phyloP scores from a whole-genome alignment of 2,797 vertebrate species.

The Tangara arthus region DNA sequence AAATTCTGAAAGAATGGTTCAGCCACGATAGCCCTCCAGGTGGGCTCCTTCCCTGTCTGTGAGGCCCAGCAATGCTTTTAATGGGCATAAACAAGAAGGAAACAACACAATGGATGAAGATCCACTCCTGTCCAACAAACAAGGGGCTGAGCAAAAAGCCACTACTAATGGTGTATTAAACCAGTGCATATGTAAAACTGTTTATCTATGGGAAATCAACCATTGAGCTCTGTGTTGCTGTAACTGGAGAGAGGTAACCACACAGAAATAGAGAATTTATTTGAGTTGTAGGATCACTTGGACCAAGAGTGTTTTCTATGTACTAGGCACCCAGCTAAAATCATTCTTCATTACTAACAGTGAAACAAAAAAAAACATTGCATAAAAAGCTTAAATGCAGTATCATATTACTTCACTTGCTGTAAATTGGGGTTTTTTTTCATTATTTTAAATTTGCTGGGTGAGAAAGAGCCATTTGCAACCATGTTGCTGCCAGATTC shows the following conservation, averaged over 20 bases:
- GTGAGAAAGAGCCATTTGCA: not conserved
- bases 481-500: not conserved
- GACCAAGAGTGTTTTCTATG: not conserved
- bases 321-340: not conserved
- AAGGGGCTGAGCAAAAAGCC: not conserved
- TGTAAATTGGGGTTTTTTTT: not conserved
- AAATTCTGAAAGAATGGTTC: not conserved
- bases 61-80: not conserved
- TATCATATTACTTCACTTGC: not conserved
- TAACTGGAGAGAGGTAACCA: not conserved
- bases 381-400: not conserved
- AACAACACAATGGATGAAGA: not conserved
- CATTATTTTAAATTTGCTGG: not conserved
- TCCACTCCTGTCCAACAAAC: not conserved
- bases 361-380: not conserved
- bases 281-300: not conserved
- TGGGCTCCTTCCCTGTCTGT: not conserved
- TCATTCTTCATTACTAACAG: not conserved
- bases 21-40: not conserved
- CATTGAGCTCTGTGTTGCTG: not conserved
- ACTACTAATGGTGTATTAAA: not conserved
- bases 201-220: not conserved
- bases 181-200: not conserved
- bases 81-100: not conserved
- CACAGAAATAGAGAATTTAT: not conserved